Conservation (phyloP, 2,797 vertebrate species). For the Gymnothorax javanicus region DNA sequence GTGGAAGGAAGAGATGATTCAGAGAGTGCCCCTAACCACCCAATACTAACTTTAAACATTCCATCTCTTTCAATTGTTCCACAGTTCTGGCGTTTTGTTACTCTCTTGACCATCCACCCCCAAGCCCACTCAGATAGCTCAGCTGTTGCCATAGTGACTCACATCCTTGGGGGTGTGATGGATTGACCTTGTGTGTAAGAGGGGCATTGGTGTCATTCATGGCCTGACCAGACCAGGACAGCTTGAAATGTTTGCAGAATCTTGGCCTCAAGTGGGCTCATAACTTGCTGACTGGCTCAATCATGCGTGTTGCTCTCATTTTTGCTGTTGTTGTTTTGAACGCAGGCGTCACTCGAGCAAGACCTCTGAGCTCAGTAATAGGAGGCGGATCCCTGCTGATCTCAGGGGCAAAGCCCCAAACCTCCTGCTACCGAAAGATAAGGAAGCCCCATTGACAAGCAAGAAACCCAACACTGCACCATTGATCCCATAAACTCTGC, state of each 20-base stretch:
- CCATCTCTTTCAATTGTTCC: conserved; percentile 8
- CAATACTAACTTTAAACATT: not conserved
- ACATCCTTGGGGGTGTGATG: conserved; percentile 39
- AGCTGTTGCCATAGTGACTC: conserved; percentile 41
- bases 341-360: not conserved
- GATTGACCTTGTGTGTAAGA: conserved; percentile 48
- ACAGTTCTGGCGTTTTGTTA: not conserved
- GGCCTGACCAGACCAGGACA: conserved; percentile 21
- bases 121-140: not conserved
- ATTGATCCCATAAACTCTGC: not conserved
- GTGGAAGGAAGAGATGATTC: not conserved
- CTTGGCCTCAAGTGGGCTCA: not conserved
- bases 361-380: not conserved
- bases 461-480: not conserved
- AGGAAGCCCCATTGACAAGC: not conserved
- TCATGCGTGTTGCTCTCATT: not conserved
- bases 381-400: not conserved
- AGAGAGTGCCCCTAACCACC: not conserved
- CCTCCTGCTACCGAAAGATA: not conserved
- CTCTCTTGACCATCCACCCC: not conserved
- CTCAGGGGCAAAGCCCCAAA: not conserved
- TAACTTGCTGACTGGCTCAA: not conserved
- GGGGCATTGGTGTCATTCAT: conserved; percentile 49
- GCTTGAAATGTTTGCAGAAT: not conserved
- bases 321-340: not conserved